Percentiles rank a stretch among this genome's conserved stretches.
These are phyloP conservation scores for Altica lythri DNA, from an alignment of 2,888 invertebrate species.

Conservation along the genomic window DNA sequence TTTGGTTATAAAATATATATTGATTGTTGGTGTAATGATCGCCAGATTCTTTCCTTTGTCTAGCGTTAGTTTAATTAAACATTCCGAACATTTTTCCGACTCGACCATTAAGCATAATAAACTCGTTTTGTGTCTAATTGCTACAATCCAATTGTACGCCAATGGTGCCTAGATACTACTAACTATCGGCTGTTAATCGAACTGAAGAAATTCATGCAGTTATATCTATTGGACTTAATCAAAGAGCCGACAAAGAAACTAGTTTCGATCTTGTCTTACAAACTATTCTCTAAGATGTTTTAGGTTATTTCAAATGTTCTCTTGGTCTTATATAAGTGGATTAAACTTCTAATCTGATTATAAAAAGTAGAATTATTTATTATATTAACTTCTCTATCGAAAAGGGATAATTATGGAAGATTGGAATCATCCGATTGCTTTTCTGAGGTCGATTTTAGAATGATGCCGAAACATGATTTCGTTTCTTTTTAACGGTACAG, in stretches of 20 bases:
- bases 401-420: constrained; percentile 30
- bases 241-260: constrained; percentile 50
- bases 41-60: no score
- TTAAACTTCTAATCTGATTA: constrained; percentile 37
- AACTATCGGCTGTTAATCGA: constrained; percentile 47
- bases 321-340: constrained; percentile 33
- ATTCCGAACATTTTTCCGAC: no score
- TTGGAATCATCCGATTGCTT: constrained; percentile 25
- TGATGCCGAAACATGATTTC: constrained; percentile 7
- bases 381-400: constrained; percentile 30
- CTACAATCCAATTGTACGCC: constrained; percentile 9
- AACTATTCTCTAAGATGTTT: constrained; percentile 26
- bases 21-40: no score
- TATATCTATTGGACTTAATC: constrained; percentile 50
- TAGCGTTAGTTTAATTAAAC: no score
- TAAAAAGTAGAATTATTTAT: constrained; percentile 33
- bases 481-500: neutral
- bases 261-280: constrained; percentile 42
- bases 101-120: no score
- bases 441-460: constrained; percentile 7
- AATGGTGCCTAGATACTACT: constrained; percentile 27
- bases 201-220: constrained; percentile 51
- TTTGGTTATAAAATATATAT: no score
- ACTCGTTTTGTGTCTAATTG: constrained; percentile 1
- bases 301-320: constrained; percentile 22